Evolutionary conservation across 2,888 invertebrate genomes (phyloP).

Genomic region (Spilarctia lutea): DNA sequence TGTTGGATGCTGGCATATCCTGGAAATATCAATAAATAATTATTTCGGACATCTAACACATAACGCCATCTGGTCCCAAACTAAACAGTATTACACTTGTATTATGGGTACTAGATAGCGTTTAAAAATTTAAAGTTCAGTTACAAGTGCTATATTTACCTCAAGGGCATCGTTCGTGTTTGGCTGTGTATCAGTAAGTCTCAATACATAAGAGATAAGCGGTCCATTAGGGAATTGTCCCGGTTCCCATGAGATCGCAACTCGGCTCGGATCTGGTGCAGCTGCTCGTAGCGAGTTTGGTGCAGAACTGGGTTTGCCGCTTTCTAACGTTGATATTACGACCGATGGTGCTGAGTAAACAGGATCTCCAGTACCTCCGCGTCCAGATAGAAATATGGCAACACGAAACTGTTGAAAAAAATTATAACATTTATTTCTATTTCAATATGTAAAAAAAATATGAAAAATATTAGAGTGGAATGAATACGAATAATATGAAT

Average conservation of each 20-base stretch:
- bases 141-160: constrained; percentile 71
- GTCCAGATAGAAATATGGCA: constrained; percentile 91
- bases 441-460: neutral
- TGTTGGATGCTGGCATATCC: constrained; percentile 92
- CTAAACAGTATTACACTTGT: no score
- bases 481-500: no score
- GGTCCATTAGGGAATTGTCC: constrained; percentile 96
- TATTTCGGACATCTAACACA: no score
- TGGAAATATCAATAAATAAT: constrained; percentile 60
- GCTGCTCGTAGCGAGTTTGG: constrained; percentile 92
- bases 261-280: constrained; percentile 92
- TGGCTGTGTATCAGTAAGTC: constrained; percentile 87
- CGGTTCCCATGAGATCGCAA: constrained; percentile 95
- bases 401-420: constrained; percentile 91
- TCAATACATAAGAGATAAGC: constrained; percentile 93
- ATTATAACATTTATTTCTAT: neutral
- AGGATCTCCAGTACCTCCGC: constrained; percentile 89
- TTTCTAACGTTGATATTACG: constrained; percentile 91
- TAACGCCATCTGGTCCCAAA: no score
- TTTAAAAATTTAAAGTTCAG: neutral
- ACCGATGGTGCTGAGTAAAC: constrained; percentile 92
- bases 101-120: no score
- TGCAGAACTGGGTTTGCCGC: constrained; percentile 91
- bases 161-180: constrained; percentile 88
- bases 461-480: no score